Conservation (phyloP, 2,888 invertebrate genomes). For the Meliscaeva auricollis region DNA sequence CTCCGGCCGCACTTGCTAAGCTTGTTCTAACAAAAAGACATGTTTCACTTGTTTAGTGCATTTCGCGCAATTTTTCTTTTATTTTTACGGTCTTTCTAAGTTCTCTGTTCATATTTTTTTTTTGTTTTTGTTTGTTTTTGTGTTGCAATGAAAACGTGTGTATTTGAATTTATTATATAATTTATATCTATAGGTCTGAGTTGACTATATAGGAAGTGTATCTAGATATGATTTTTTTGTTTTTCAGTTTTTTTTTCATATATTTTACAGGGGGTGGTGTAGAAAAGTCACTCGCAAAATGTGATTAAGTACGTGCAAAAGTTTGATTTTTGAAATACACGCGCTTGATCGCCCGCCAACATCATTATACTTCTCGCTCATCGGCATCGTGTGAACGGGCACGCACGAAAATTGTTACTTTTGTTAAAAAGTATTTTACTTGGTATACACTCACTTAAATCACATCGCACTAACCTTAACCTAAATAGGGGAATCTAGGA, state of each 20-base stretch:
- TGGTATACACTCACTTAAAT: not conserved
- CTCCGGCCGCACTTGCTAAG: slow-evolving; percentile 48
- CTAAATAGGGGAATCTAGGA: not conserved
- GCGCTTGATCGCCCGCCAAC: slow-evolving; percentile 51
- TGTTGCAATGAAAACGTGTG: slow-evolving; percentile 69
- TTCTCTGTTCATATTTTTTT: slow-evolving; percentile 27
- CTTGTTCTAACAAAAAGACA: slow-evolving; percentile 67
- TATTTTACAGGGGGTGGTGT: slow-evolving; percentile 13
- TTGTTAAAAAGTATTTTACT: not conserved
- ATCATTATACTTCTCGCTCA: not conserved
- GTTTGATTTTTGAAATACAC: slow-evolving; percentile 61
- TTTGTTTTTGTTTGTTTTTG: slow-evolving; percentile 44
- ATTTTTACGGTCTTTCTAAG: slow-evolving; percentile 41
- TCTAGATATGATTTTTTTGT: slow-evolving; percentile 38
- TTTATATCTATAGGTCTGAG: slow-evolving; percentile 11
- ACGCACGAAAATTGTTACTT: slow-evolving; percentile 8
- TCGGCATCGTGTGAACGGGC: slow-evolving; percentile 7
- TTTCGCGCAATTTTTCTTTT: slow-evolving; percentile 22
- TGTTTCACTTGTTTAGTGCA: slow-evolving; percentile 40
- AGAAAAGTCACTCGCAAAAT: slow-evolving; percentile 36
- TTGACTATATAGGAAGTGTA: slow-evolving; percentile 65
- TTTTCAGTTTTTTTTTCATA: too few species aligned
- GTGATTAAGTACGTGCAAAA: slow-evolving; percentile 63
- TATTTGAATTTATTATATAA: slow-evolving; percentile 70
- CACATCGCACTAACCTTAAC: not conserved